Base-by-base conservation (phyloP, 1,140 invertebrate genomes). In the Palaemon carinicauda region DNA sequence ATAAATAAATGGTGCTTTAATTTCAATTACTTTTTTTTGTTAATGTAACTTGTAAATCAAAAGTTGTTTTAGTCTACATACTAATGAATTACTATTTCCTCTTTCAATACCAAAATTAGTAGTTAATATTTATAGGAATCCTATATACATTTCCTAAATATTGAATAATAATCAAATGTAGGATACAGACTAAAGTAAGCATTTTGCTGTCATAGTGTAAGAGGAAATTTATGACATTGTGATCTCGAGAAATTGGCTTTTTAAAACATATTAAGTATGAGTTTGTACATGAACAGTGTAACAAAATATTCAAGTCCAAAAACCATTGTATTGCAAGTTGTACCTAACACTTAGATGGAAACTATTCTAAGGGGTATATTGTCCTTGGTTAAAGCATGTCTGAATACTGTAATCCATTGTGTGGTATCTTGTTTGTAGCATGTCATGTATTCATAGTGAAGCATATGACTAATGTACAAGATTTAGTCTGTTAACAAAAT, bases 281-380 rank as follows among this genome's bases (percentile, higher is more conserved):
- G 41, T 41, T 41, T 41, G 41, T 41, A 12, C 41, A 15, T 73
- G 3, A 33, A 33, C 7, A 29, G 5, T 29, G 65, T 17, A 50
- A 50, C 17, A 21, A 78, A 54, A 27, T 29, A 60, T 54, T 80
- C 78, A 80, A 80, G 78, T 54, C 78, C 78, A 80, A 80, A 80
- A 60, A 56, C 78, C 78, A 33, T 19, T 80, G 19, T 51, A 19
- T 60, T 12, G 33, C 78, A 60, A 54, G 19, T 33, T 60, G 17
- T 33, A 54, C 27, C 78, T 60, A 60, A 60, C 78, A 80, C 27
- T 15, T 41, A 41, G n/a, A 51, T 21, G 73, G 24, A 41, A 75
- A 75, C 73, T 33, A 73, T 12, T 41, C 41, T 41, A 75, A 50
- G 41, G 51, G 73, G 73, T 50, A 33, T 33, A 51, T 75, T 75